Conservation (phyloP, 2,113 vertebrate species). For the Gallinago media region DNA sequence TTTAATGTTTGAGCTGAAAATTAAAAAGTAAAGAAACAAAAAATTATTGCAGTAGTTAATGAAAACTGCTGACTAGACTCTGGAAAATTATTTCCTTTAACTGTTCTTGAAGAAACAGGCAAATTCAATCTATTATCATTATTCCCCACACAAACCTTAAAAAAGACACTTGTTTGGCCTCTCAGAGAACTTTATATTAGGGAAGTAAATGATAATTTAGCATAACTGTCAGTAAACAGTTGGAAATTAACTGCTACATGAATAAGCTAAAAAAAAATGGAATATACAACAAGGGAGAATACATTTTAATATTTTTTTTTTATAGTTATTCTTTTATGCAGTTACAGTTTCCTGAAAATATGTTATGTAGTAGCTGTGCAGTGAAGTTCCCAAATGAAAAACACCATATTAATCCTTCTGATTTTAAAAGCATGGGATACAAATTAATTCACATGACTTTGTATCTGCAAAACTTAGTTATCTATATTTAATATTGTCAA, state of each 20-base stretch:
- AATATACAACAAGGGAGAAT: background rate
- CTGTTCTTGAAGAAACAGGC: background rate
- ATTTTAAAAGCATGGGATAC: background rate
- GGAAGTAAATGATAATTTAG: background rate
- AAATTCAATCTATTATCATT: background rate
- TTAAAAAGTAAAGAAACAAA: background rate
- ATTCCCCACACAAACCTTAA: background rate
- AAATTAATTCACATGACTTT: background rate
- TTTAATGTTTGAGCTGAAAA: background rate
- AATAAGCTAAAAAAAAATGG: background rate
- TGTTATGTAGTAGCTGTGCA: background rate
- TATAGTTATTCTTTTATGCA: background rate
- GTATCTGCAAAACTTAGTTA: background rate
- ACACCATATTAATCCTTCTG: background rate
- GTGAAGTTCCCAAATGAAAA: background rate
- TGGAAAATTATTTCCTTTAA: background rate
- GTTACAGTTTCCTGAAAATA: background rate
- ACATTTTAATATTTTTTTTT: background rate
- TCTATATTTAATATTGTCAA: background rate
- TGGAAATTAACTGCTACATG: background rate
- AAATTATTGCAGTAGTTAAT: background rate
- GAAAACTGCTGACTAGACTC: background rate
- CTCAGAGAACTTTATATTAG: background rate
- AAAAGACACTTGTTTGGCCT: background rate
- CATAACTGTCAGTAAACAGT: background rate